Evolutionary conservation across 2,888 invertebrate genomes (phyloP).

Genomic region (Netelia fuscicornis): DNA sequence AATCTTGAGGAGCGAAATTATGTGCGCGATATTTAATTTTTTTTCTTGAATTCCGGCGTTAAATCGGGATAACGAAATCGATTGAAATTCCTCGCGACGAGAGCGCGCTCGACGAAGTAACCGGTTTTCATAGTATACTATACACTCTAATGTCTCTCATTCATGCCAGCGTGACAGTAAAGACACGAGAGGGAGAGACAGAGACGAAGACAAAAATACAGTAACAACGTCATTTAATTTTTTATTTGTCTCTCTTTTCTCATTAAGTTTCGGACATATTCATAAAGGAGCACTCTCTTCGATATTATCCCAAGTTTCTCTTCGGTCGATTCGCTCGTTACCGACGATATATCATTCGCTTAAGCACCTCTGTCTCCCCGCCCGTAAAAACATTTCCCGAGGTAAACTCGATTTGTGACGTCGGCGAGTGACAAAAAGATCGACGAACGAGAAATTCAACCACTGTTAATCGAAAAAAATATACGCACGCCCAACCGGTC

Average conservation of each 20-base stretch:
- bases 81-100: slow-evolving; percentile 31
- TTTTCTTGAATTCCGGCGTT: too few species aligned
- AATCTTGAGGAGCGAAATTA: too few species aligned
- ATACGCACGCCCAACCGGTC: background rate
- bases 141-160: slow-evolving; percentile 25
- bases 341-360: background rate
- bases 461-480: background rate
- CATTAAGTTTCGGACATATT: background rate
- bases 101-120: slow-evolving; percentile 19
- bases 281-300: too few species aligned
- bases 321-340: background rate
- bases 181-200: slow-evolving; percentile 4
- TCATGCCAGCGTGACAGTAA: slow-evolving; percentile 18
- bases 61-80: background rate
- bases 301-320: too few species aligned
- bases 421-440: background rate
- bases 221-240: background rate
- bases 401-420: slow-evolving; percentile 15
- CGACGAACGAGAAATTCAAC: background rate
- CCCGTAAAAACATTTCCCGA: too few species aligned
- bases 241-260: background rate
- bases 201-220: background rate
- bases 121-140: slow-evolving; percentile 44
- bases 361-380: background rate
- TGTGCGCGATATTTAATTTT: too few species aligned